These are phyloP conservation scores for Aphelenchoides besseyi DNA, from an alignment of 1,140 invertebrate species.

Conservation along the genomic window DNA sequence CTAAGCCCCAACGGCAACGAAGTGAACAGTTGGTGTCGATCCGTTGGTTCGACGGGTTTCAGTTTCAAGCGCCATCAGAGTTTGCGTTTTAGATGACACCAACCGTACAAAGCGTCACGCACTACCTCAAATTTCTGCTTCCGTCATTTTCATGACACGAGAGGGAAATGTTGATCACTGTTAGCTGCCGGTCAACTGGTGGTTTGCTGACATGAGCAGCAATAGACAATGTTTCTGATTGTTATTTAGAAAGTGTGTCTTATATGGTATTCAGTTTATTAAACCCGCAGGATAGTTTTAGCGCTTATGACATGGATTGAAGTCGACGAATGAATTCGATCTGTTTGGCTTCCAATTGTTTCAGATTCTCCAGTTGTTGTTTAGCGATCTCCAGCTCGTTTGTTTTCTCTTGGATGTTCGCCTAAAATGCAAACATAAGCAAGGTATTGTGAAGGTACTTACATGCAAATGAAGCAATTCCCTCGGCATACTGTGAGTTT, in stretches of 20 bases:
- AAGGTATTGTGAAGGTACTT: not conserved
- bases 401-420: slow-evolving; percentile 20
- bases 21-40: not conserved
- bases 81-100: not conserved
- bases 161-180: no score
- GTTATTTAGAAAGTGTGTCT: no score
- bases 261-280: no score
- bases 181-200: no score
- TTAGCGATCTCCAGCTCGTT: slow-evolving; percentile 17
- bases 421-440: slow-evolving; percentile 9
- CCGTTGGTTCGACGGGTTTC: not conserved
- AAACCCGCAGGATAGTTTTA: slow-evolving; percentile 4
- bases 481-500: not conserved
- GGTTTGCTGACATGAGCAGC: no score
- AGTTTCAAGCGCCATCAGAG: not conserved
- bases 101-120: not conserved
- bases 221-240: no score
- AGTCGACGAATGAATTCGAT: slow-evolving; percentile 10
- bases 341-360: slow-evolving; percentile 23
- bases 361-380: slow-evolving; percentile 24
- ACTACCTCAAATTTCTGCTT: slow-evolving; percentile 1
- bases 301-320: slow-evolving; percentile 11
- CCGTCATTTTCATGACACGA: not conserved
- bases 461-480: slow-evolving; percentile 11
- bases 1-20: no score